phyloP scores from a whole-genome alignment of 2,113 vertebrate genomes.

The Crotalus horridus region DNA sequence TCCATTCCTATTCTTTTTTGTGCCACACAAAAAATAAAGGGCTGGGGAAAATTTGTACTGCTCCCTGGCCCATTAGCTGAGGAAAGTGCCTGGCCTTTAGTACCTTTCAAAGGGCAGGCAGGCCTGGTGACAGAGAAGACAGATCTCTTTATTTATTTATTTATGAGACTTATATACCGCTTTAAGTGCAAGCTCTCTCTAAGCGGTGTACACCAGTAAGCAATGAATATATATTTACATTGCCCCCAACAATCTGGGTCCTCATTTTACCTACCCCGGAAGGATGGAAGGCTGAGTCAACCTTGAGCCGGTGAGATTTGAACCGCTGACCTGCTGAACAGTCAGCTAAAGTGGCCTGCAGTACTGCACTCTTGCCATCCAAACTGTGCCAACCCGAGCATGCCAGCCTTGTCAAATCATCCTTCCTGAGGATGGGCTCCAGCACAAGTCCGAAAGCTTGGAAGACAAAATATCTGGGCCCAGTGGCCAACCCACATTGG shows the following conservation, averaged over 20 bases:
- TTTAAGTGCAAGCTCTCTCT: too few relatives aligned
- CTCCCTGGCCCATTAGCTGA: not conserved
- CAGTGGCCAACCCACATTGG: not conserved
- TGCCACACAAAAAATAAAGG: not conserved
- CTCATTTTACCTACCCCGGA: too few relatives aligned
- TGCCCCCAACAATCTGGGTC: too few relatives aligned
- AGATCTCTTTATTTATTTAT: too few relatives aligned
- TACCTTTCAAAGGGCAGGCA: not conserved
- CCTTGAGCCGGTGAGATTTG: too few relatives aligned
- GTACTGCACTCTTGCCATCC: not conserved
- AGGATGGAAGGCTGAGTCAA: too few relatives aligned
- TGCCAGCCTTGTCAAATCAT: not conserved
- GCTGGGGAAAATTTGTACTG: not conserved
- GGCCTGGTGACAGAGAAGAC: not conserved
- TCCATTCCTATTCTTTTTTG: not conserved
- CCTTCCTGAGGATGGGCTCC: not conserved
- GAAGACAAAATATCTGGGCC: not conserved
- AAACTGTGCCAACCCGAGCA: not conserved
- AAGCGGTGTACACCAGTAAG: too few relatives aligned
- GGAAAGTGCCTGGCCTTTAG: not conserved
- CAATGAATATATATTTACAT: too few relatives aligned
- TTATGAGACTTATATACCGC: too few relatives aligned
- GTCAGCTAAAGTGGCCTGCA: too few relatives aligned
- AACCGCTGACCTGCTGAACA: too few relatives aligned
- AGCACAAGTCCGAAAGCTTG: not conserved